phyloP scores from a whole-genome alignment of 1,140 invertebrate species.

The Lasioglossum baleicum region DNA sequence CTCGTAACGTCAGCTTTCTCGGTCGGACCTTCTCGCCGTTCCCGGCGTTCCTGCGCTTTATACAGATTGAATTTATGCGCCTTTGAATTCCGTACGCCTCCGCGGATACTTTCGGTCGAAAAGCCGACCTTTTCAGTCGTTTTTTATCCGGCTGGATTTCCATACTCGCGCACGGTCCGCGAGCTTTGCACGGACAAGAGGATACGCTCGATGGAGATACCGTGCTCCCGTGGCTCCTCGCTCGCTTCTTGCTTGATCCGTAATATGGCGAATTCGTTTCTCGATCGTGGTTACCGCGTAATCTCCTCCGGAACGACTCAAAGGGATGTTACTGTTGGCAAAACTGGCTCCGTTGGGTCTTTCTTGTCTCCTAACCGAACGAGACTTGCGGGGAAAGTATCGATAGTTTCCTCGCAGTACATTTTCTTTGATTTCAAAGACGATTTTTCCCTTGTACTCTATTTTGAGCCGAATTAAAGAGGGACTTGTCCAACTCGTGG shows the following conservation, averaged over 20 bases:
- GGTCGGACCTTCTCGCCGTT: neutral
- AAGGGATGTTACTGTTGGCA: neutral
- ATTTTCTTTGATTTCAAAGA: too few relatives aligned
- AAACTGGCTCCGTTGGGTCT: too few relatives aligned
- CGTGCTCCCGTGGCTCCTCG: neutral
- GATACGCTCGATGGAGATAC: neutral
- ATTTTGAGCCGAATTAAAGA: too few relatives aligned
- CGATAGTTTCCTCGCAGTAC: too few relatives aligned
- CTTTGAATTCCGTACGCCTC: conserved; percentile 3
- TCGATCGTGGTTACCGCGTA: neutral
- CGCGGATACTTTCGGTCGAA: neutral
- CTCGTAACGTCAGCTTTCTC: conserved; percentile 1
- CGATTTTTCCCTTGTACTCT: too few relatives aligned
- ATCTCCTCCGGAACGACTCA: neutral
- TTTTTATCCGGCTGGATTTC: conserved; percentile 18
- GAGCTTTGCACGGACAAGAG: neutral
- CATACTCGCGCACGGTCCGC: neutral
- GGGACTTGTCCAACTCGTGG: too few relatives aligned
- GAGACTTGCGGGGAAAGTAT: too few relatives aligned
- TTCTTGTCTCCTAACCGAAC: too few relatives aligned
- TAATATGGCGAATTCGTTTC: conserved; percentile 17
- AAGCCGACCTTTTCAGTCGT: neutral
- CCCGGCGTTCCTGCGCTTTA: neutral
- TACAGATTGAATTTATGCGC: conserved; percentile 18
- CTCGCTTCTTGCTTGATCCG: neutral